Base-by-base conservation (phyloP, 2,888 invertebrate genomes). In the Cacoxenus indagator region DNA sequence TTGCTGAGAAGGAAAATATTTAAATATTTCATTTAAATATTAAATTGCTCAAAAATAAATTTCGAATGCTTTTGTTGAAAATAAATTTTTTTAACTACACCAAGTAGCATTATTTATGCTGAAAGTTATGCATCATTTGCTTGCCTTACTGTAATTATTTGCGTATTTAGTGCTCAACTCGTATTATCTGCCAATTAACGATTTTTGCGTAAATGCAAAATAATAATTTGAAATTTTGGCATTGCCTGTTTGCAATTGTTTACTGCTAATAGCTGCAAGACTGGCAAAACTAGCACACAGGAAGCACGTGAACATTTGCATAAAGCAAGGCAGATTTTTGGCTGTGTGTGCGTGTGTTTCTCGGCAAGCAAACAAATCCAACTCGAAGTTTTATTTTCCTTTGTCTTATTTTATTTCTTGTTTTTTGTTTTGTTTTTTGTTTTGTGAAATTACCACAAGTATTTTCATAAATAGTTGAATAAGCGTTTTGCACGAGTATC, bases 391-490 rank as follows among this genome's bases (percentile, higher is more conserved):
- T n/a, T n/a, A n/a, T n/a, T n/a, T n/a, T n/a, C n/a, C n/a, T n/a
- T n/a, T n/a, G n/a, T n/a, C n/a, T n/a, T n/a, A n/a, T n/a, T n/a
- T n/a, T n/a, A n/a, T n/a, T n/a, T n/a, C n/a, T n/a, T n/a, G n/a
- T n/a, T n/a, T n/a, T n/a, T n/a, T n/a, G n/a, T n/a, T n/a, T n/a
- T n/a, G n/a, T n/a, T n/a, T n/a, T n/a, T n/a, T n/a, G n/a, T 71
- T 73, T 71, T 27, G 64, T 11, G 64, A 74, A 79, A 80, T 74
- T 75, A 76, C 80, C 80, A 65, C 80, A 77, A 77, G 75, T 77
- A 80, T 81, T 81, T 80, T 80, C 78, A 80, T 80, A 78, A 80
- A 80, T 80, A 78, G 73, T 78, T 82, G 74, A 77, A 77, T 75
- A 78, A 76, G 74, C 72, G 70, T 70, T 77, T 76, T 51, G 14